A percentile compares a stretch with the other conserved stretches of the same genome.
phyloP scores from a whole-genome alignment of 2,888 invertebrate genomes.

The Heliconius erato region DNA sequence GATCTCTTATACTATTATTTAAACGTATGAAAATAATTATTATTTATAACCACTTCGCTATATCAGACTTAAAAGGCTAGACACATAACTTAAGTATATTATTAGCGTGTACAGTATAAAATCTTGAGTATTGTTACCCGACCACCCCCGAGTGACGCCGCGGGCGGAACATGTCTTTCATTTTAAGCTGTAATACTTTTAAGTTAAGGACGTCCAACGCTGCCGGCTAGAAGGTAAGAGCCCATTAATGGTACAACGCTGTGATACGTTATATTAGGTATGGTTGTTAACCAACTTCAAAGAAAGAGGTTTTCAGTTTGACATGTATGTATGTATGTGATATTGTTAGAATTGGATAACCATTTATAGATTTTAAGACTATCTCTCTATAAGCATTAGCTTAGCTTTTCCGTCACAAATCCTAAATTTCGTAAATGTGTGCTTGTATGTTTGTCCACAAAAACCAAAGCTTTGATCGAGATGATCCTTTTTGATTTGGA shows the following conservation, averaged over 20 bases:
- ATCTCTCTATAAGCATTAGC: not conserved
- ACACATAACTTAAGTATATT: conserved; percentile 6
- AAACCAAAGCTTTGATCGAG: too few relatives aligned
- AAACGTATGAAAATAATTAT: not conserved
- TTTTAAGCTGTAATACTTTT: conserved; percentile 54
- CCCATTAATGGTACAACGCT: conserved; percentile 19
- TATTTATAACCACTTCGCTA: not conserved
- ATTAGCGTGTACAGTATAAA: conserved; percentile 11
- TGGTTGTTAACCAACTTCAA: not conserved
- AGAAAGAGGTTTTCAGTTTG: not conserved
- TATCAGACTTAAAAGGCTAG: not conserved
- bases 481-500: too few relatives aligned
- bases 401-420: not conserved
- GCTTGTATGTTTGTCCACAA: too few relatives aligned
- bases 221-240: conserved; percentile 28
- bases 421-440: not conserved
- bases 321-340: conserved; percentile 1
- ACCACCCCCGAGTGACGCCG: conserved; percentile 42
- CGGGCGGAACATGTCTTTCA: conserved; percentile 55
- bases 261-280: conserved; percentile 7
- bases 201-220: conserved; percentile 44
- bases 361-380: too few relatives aligned
- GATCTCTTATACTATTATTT: not conserved
- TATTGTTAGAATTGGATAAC: not conserved
- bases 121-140: conserved; percentile 30